Conservation (phyloP, 2,888 invertebrate species). For the Caenorhabditis auriculariae region DNA sequence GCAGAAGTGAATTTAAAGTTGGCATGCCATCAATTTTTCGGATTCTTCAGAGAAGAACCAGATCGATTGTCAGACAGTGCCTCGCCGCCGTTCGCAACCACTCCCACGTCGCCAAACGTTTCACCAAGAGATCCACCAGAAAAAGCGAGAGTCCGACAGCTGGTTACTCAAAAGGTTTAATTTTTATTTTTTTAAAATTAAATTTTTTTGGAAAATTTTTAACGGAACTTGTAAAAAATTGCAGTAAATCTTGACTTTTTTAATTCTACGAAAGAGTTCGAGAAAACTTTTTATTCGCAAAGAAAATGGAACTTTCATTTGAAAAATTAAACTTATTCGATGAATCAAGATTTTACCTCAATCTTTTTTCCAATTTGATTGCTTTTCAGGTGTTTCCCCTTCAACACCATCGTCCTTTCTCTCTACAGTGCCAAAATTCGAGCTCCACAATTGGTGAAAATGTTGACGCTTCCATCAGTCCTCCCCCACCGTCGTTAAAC, state of each 20-base stretch:
- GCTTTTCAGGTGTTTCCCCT: slow-evolving; percentile 54
- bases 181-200: background rate
- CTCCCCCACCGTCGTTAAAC: no score
- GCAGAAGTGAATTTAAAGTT: background rate
- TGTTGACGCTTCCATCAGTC: no score
- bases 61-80: background rate
- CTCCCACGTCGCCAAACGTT: slow-evolving; percentile 10
- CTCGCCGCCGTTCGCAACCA: slow-evolving; percentile 10
- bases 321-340: background rate
- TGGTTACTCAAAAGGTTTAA: slow-evolving; percentile 59
- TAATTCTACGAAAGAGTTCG: no score
- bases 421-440: slow-evolving; percentile 41
- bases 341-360: background rate
- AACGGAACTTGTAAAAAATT: no score
- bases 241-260: no score
- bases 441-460: no score
- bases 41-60: background rate
- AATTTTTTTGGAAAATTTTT: background rate
- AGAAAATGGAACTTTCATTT: background rate
- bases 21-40: background rate
- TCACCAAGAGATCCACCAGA: slow-evolving; percentile 23
- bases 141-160: slow-evolving; percentile 51
- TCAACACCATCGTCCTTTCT: slow-evolving; percentile 62
- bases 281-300: no score
- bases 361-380: background rate